Evolutionary conservation across 2,797 vertebrate genomes (phyloP).

Genomic region (Pampus argenteus): DNA sequence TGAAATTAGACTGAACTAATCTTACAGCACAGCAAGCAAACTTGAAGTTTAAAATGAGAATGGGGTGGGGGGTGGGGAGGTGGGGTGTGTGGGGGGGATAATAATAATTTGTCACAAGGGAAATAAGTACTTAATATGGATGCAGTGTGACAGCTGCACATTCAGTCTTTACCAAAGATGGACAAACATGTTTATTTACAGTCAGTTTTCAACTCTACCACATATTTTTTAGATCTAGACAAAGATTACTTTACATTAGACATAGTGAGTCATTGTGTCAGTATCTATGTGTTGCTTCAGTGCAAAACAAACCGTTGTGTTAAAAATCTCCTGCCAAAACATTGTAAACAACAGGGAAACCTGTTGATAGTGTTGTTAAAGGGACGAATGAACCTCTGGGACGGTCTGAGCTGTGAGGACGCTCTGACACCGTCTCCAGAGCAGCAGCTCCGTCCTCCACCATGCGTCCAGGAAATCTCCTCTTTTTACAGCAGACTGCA

Average conservation of each 20-base stretch:
- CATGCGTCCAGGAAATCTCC: constrained; percentile 6
- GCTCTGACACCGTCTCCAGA: constrained; percentile 20
- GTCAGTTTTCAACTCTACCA: constrained; percentile 12
- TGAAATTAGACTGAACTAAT: constrained; percentile 33
- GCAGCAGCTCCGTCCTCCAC: constrained; percentile 1
- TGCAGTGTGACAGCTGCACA: constrained; percentile 23
- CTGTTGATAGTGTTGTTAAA: constrained; percentile 17
- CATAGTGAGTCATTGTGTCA: neutral
- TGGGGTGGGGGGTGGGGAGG: too few relatives aligned
- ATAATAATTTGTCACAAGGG: constrained; percentile 45
- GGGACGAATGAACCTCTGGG: constrained; percentile 26
- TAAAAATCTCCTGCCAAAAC: constrained; percentile 5
- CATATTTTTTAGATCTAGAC: constrained; percentile 10
- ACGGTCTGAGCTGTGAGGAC: constrained; percentile 20
- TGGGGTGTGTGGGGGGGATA: too few relatives aligned
- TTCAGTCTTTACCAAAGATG: constrained; percentile 6
- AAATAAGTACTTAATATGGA: constrained; percentile 23
- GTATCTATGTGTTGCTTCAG: neutral
- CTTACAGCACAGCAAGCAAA: constrained; percentile 28
- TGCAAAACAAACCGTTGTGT: neutral
- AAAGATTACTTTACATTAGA: too few relatives aligned
- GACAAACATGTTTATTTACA: neutral
- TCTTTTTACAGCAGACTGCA: neutral
- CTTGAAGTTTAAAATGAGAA: constrained; percentile 56
- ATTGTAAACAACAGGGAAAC: constrained; percentile 21